These are phyloP conservation scores for Tragelaphus buxtoni DNA, from an alignment of 2,113 vertebrate genomes.

Conservation along the genomic window DNA sequence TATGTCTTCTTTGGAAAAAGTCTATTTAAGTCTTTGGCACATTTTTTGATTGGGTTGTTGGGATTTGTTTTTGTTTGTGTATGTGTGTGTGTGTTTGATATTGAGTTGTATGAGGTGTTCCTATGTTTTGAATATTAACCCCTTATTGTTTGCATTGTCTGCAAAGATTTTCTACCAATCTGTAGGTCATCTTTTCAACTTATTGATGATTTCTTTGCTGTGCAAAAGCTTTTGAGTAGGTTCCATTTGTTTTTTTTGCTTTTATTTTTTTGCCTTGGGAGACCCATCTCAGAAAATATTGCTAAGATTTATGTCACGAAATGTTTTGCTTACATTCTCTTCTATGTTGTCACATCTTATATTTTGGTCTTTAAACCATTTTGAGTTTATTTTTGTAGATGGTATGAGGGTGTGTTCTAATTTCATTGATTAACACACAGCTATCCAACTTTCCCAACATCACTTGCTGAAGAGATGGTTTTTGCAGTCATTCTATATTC, in stretches of 20 bases:
- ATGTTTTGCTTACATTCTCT: neutral
- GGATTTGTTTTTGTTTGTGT: neutral
- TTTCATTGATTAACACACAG: neutral
- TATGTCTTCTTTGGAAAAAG: neutral
- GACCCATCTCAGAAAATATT: neutral
- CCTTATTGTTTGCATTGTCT: neutral
- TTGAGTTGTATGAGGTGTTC: neutral
- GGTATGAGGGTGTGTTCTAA: neutral
- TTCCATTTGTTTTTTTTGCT: neutral
- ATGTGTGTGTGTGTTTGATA: neutral
- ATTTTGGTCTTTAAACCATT: neutral
- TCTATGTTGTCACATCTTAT: neutral
- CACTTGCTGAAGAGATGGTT: neutral
- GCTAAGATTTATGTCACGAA: neutral
- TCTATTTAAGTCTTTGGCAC: neutral
- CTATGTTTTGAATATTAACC: neutral
- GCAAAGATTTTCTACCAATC: neutral
- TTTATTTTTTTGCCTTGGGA: neutral
- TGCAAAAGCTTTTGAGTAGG: neutral
- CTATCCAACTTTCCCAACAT: neutral
- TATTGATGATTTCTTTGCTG: neutral
- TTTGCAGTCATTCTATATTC: neutral
- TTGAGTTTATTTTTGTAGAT: neutral
- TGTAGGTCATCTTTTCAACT: neutral
- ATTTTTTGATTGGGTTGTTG: neutral